Conservation (phyloP, 2,888 invertebrate genomes). For the Drosophila kanekoi region DNA sequence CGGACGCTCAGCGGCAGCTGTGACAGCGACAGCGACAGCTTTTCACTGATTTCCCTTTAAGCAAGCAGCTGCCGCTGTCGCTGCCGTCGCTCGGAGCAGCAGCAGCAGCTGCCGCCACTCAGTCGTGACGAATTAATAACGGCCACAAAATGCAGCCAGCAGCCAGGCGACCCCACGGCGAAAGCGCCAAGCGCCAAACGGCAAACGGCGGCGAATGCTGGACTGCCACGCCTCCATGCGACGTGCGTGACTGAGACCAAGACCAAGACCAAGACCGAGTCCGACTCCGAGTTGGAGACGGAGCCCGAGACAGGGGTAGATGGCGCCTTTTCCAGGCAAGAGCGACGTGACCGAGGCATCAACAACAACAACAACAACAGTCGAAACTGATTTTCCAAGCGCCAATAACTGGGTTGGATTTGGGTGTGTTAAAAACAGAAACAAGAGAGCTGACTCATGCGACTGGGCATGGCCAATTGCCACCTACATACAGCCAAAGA, state of each 20-base stretch:
- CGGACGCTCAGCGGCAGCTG: conserved; percentile 34
- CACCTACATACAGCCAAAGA: conserved; percentile 30
- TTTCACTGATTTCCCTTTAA: conserved; percentile 76
- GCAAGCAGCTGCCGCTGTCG: conserved; percentile 60
- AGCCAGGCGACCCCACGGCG: conserved; percentile 57
- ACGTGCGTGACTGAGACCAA: conserved; percentile 41
- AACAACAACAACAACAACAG: conserved; percentile 15
- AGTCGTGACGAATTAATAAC: conserved; percentile 80
- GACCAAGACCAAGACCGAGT: background rate
- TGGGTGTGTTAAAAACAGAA: conserved; percentile 51
- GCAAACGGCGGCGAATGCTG: background rate
- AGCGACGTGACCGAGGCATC: conserved; percentile 52
- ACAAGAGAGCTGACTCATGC: conserved; percentile 50
- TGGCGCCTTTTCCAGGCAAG: conserved; percentile 37
- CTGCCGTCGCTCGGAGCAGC: conserved; percentile 29
- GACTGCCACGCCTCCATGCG: conserved; percentile 39
- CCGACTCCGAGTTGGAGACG: too few relatives aligned
- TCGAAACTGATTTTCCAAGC: conserved; percentile 24
- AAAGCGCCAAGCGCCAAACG: conserved; percentile 64
- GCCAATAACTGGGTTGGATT: conserved; percentile 13
- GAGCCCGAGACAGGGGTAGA: conserved; percentile 9
- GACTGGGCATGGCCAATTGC: conserved; percentile 48
- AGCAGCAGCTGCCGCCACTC: conserved; percentile 53
- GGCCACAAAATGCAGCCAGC: conserved; percentile 42
- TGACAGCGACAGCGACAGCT: conserved; percentile 64